These are phyloP conservation scores for Ashinkailepas kermadecensis DNA, from an alignment of 2,888 invertebrate genomes.

Conservation along the genomic window DNA sequence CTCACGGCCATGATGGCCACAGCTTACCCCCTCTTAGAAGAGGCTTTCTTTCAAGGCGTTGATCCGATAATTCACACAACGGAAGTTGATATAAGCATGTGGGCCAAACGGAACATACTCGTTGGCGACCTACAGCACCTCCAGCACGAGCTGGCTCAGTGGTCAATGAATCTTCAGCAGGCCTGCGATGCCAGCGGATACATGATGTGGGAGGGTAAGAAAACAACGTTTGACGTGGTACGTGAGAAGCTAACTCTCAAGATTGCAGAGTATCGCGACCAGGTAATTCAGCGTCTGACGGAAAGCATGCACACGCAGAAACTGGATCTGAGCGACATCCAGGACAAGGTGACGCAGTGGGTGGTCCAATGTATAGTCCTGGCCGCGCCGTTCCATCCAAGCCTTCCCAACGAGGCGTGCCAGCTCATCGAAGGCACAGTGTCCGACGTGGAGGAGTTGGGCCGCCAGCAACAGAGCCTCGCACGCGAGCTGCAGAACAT, in stretches of 20 bases:
- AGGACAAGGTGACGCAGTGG: background rate
- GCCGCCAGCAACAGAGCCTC: background rate
- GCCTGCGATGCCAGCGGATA: background rate
- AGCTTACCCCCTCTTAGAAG: background rate
- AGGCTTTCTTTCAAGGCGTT: background rate
- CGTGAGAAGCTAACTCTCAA: background rate
- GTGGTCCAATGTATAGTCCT: background rate
- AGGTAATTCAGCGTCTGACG: background rate
- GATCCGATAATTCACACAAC: background rate
- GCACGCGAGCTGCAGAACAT: constrained; percentile 59
- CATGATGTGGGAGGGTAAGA: background rate
- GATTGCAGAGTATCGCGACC: background rate
- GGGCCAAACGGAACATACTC: constrained; percentile 2
- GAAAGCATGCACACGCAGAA: background rate
- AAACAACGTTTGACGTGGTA: background rate
- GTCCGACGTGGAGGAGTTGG: background rate
- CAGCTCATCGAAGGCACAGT: background rate
- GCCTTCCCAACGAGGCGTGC: background rate
- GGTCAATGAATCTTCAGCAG: constrained; percentile 3
- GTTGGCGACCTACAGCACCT: background rate
- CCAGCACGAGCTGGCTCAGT: background rate
- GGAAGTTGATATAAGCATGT: background rate
- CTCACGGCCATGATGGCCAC: background rate
- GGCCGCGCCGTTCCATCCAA: background rate
- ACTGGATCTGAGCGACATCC: background rate